Base-by-base conservation (phyloP, 2,797 vertebrate genomes). In the Clamator glandarius region DNA sequence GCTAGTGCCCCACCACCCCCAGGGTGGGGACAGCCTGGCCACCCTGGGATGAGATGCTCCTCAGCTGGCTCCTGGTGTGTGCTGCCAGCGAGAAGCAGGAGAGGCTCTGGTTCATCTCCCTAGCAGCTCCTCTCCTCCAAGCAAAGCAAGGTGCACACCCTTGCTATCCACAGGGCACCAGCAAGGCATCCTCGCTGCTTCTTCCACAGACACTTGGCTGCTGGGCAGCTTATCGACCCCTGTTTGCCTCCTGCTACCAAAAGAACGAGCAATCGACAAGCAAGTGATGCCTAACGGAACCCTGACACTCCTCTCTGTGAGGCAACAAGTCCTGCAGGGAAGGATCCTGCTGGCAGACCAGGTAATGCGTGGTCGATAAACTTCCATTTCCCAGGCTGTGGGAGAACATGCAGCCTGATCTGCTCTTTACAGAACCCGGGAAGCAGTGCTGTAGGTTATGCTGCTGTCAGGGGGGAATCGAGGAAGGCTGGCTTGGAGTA, bases 201-300 rank as follows among this genome's bases (percentile, higher is more conserved):
- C 28, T 31, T 15, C 33, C 0, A 0, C 51, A 73, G 59, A n/a
- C 29, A 58, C 46, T 29, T 2, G 1, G 10, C n/a, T 57, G 55
- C 62, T 11, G 41, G 55, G 68, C 2, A 1, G 41, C 55, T 66
- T 28, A 33, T 15, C 3, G 24, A 41, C 16, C 11, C 52, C 1
- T 26, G 2, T 1, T 24, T 51, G 3, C 31, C 58, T 55, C 17
- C 41, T 15, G 6, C 29, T 12, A 12, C 5, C 31, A 63, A 50
- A 33, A 4, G 24, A 1, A 15, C 12, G 50, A 8, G 62, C 72
- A 76, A 63, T 6, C 1, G 0, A 33, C 3, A 25, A 10, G 39
- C 44, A 23, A 1, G 8, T 1, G 8, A 58, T 31, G 14, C 66
- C 74, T 42, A 48, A 39, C 4, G 5, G 61, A 70, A 3, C 36